Conservation (phyloP, 1,140 invertebrate genomes). For the Trinorchestia longiramus region DNA sequence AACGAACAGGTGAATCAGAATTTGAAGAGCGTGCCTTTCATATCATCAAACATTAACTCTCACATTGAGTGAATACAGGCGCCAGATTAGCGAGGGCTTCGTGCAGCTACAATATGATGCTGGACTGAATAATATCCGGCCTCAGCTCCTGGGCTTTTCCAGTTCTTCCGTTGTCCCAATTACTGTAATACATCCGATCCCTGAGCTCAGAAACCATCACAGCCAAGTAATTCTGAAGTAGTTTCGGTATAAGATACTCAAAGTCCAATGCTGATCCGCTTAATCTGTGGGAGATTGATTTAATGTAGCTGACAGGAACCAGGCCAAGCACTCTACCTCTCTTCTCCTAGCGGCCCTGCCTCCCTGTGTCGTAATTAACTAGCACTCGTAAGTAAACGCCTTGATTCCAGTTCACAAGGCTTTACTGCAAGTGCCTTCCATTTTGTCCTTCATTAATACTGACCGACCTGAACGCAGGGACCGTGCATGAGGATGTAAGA, state of each 20-base stretch:
- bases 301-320: background rate
- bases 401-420: background rate
- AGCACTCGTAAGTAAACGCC: background rate
- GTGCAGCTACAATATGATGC: background rate
- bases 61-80: background rate
- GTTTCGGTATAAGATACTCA: slow-evolving; percentile 4
- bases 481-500: background rate
- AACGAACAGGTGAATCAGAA: background rate
- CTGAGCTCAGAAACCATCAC: background rate
- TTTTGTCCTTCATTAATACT: background rate
- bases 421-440: background rate
- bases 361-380: background rate
- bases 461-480: background rate
- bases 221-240: background rate
- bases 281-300: slow-evolving; percentile 21
- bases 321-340: background rate
- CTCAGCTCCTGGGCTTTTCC: background rate
- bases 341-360: background rate
- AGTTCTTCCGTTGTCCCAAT: background rate
- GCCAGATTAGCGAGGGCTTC: background rate
- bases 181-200: background rate
- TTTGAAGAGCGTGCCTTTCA: background rate
- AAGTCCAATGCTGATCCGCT: background rate
- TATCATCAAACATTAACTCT: background rate
- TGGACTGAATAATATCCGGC: background rate